Base-by-base conservation (phyloP, 2,888 invertebrate species). In the Thymelicus lineola region DNA sequence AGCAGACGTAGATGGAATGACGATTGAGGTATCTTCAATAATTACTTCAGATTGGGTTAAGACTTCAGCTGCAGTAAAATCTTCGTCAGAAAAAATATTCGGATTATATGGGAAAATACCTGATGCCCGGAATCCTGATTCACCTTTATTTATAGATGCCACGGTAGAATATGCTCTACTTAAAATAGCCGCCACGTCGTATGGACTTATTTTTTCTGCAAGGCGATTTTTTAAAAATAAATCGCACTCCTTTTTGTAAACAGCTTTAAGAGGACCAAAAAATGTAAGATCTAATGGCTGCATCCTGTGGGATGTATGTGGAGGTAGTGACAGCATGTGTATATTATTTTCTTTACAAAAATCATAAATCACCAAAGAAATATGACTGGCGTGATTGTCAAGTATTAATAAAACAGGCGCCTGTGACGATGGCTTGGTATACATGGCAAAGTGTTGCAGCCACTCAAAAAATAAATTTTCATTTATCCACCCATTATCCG, bases 31-130 rank as follows among this genome's bases (percentile, higher is more conserved):
- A n/a, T n/a, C n/a, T n/a, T n/a, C n/a, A n/a, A n/a, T n/a, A n/a
- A n/a, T n/a, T n/a, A n/a, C n/a, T n/a, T n/a, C n/a, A n/a, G n/a
- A n/a, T n/a, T n/a, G n/a, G n/a, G n/a, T n/a, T n/a, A n/a, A n/a
- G n/a, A n/a, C n/a, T n/a, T n/a, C n/a, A n/a, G n/a, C n/a, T n/a
- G n/a, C n/a, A 36, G 36, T 20, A 75, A 80, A 80, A 72, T 79
- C 76, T 75, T 80, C 76, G 63, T 80, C 77, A 59, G 70, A 63
- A 28, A 77, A 77, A 68, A 77, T 72, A 5, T 75, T 66, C 4
- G 77, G 80, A 73, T 83, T 79, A 15, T 80, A 38, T 38, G 82
- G 82, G 75, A 76, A 76, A 70, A 82, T 83, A 58, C 81, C 82
- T 65, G 81, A 76, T 70, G 80, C 63, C 74, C 62, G 67, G 75